Evolutionary conservation across 2,797 vertebrate genomes (phyloP), one percentile per base, ranked within the genome.

Genomic region (Enteromius radiatus): DNA sequence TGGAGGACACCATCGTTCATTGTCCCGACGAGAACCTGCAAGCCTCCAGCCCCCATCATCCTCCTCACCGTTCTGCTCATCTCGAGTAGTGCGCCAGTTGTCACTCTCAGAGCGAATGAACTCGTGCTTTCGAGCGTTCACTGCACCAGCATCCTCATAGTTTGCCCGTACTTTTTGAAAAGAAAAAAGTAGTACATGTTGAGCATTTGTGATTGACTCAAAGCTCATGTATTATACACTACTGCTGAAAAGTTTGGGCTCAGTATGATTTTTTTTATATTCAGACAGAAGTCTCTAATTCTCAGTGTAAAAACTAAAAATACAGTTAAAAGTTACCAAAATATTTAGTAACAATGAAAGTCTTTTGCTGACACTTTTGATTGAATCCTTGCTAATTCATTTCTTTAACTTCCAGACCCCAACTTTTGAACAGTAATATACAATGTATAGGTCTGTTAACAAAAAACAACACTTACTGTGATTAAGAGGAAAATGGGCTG

Each of bases 21-120:
- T 94, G 31, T 98, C 97, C 87, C 96, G 91, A 28, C 96, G 94
- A 61, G 94, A 94, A 78, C 96, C 97, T 47, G 95, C 95, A 87
- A 96, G 92, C 78, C 95, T 91, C 97, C 97, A 97, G 81, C 95
- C 96, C 92, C 96, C 96, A 82, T 98, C 96, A 85, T 97, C 96
- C 88, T 98, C 97, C 90, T 96, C 95, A 93, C 98, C 98, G 14
- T 97, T 98, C 88, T 97, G 96, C 83, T 98, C 97, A 81, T 99
- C 98, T 87, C 98, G 96, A 88, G 95, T 95, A 83, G 94, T 94
- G 64, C 98, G 96, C 98, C 98, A 99, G 90, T 97, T 99, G 91
- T 97, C 98, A 87, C 96, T 98, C 94, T 97, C 98, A 64, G 97
- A 96, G 49, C 98, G 97, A n/a, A 95, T 96, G 91, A 99, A 98